Base-by-base conservation (phyloP, 2,888 invertebrate genomes). In the Ophion ventricosus region DNA sequence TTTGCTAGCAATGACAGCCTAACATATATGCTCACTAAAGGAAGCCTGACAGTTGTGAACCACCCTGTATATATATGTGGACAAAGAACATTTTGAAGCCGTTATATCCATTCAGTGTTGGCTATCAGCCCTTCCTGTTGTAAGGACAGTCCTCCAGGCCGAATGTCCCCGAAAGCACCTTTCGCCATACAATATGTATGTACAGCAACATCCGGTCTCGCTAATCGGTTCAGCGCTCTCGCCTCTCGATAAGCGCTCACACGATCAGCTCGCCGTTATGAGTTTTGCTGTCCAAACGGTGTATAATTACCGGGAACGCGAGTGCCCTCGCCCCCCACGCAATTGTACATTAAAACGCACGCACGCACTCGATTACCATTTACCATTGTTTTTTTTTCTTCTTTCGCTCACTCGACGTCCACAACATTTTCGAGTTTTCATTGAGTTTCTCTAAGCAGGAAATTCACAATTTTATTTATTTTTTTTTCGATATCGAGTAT, bases 231-330 rank as follows among this genome's bases (percentile, higher is more conserved):
- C 69, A 57, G 59, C 57, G 75, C 74, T 70, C 69, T 74, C 49
- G 63, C 72, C 61, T 74, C 82, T 83, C 74, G 74, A 78, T 83
- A 74, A 69, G 59, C 82, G 77, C 57, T 83, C 69, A 57, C 74
- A 75, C 79, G 75, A 74, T 83, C 74, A 63, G 56, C 79, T 54
- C 17, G 74, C 61, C 26, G 74, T 70, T 83, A 79, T 70, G 82
- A 82, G 74, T 79, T 70, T 79, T 64, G 75, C 63, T 54, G 69
- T 54, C 74, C 63, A 80, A 76, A 78, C 56, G 69, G 70, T 73
- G 63, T 86, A 49, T 49, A 82, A 86, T 86, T 86, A 76, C 76
- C 49, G 61, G n/a, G 66, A 64, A 61, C 40, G 40, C 56, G 57
- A 78, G 61, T 74, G 43, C 78, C 49, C 35, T 29, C 57, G 43